phyloP scores from a whole-genome alignment of 2,113 vertebrate genomes.

The Clarias magur region DNA sequence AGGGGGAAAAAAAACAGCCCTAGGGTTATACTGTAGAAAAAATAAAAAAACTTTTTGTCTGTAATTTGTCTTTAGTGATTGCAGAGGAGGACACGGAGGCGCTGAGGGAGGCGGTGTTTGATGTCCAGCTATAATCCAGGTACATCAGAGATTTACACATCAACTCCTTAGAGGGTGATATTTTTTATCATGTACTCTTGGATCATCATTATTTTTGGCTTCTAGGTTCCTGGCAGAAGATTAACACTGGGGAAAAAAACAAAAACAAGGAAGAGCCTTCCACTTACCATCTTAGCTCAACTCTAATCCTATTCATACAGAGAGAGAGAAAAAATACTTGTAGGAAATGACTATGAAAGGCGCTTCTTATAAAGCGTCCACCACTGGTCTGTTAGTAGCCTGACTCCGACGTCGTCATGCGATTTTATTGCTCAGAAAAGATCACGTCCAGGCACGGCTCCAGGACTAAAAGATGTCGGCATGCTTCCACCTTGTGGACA shows the following conservation, averaged over 20 bases:
- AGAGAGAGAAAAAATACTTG: neutral
- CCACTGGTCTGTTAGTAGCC: neutral
- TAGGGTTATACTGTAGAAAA: neutral
- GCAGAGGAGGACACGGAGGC: slow-evolving; percentile 79
- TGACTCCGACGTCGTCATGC: neutral
- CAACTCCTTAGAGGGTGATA: neutral
- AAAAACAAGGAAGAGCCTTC: neutral
- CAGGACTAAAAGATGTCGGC: slow-evolving; percentile 43
- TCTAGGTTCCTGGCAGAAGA: neutral
- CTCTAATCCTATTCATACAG: neutral
- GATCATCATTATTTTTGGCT: neutral
- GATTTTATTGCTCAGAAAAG: neutral
- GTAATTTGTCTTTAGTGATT: slow-evolving; percentile 67
- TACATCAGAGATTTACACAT: slow-evolving; percentile 34
- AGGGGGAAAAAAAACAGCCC: neutral
- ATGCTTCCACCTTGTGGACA: slow-evolving; percentile 68
- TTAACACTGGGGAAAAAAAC: neutral
- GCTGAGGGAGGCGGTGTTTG: slow-evolving; percentile 80
- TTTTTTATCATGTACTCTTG: neutral
- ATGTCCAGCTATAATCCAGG: slow-evolving; percentile 82
- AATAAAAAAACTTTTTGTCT: neutral
- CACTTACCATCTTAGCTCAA: neutral
- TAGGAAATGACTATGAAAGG: neutral
- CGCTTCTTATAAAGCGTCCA: neutral
- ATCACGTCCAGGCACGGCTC: neutral